Base-by-base conservation (phyloP, 2,888 invertebrate species). In the Ophion costatus region DNA sequence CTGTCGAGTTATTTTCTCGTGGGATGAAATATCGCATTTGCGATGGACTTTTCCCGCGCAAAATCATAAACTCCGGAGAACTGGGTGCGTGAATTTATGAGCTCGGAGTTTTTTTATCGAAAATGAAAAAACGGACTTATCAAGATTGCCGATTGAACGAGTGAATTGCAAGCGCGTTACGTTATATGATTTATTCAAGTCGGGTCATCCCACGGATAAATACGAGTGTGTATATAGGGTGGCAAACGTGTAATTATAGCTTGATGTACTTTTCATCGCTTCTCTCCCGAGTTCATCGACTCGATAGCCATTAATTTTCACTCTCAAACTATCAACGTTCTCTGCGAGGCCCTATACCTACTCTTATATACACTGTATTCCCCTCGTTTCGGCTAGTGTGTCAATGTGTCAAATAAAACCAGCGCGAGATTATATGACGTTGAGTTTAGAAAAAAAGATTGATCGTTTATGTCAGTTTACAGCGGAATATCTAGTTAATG, bases 141-240 rank as follows among this genome's bases (percentile, higher is more conserved):
- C 69, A 76, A 57, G 42, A 56, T 76, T 66, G 59, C 10, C 24
- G 61, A 76, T 76, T 33, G 67, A 80, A 71, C 71, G 33, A 80
- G 71, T 61, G 71, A 66, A 71, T 70, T 59, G 59, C 63, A 42
- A 75, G 45, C 61, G 42, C 29, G 17, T 76, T 33, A 57, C 76
- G 42, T 29, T 78, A 56, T 45, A 70, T 75, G 56, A 71, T 71
- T 76, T 57, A 33, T 63, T 29, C 22, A 24, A 45, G 67, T 59
- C 24, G 56, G 33, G 38, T 76, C 57, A 20, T 56, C 61, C 14
- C 38, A 61, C 33, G 51, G 20, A 24, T 22, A 29, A 29, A 17
- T 63, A 38, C 42, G 63, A 64, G 22, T 29, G 14, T 45, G 1
- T 11, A 45, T 45, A 17, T 33, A 51, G 38, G n/a, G 33, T 57